Evolutionary conservation across 2,113 vertebrate species (phyloP), one percentile per base, ranked within the genome.

Genomic region (Mormyrus lacerda): DNA sequence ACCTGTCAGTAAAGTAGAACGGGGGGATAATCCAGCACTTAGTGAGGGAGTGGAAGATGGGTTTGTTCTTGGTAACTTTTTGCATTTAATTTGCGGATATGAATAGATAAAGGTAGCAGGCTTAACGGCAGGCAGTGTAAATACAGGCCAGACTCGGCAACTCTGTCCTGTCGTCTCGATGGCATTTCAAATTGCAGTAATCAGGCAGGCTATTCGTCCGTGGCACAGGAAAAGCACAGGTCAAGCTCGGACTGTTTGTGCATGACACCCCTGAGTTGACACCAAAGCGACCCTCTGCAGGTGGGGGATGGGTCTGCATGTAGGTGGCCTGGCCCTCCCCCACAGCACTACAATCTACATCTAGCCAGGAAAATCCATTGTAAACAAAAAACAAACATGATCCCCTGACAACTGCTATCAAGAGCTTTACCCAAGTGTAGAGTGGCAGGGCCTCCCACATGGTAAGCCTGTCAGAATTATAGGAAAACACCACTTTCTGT

Each of bases 381-480:
- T 51, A 87, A 89, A 89, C 61, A 2, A 65, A 27, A 65, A 65
- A 58, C 6, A 61, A 73, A 31, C 65, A 39, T 9, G 55, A n/a
- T 15, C 76, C 89, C 55, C 51, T 50, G 69, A 42, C 42, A 39
- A 35, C 73, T 48, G 9, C 31, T 42, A 76, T 35, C 83, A 9
- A 76, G 42, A 76, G 88, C 76, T 88, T 93, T 87, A 89, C 91
- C 89, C 87, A 24, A 87, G 79, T 91, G 90, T 90, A 89, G 92
- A 91, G 91, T 82, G 48, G 86, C 86, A 73, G 53, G 91, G 91
- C 73, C 35, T 91, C 90, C 69, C 69, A 55, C 84, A 10, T 8
- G 85, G 31, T 35, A 42, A 73, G 13, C 42, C 53, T 53, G 87
- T 39, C 55, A 84, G 87, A 88, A 48, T 47, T 45, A 42, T 13